Conservation (phyloP, 2,888 invertebrate genomes). For the Ceraclea dissimilis region DNA sequence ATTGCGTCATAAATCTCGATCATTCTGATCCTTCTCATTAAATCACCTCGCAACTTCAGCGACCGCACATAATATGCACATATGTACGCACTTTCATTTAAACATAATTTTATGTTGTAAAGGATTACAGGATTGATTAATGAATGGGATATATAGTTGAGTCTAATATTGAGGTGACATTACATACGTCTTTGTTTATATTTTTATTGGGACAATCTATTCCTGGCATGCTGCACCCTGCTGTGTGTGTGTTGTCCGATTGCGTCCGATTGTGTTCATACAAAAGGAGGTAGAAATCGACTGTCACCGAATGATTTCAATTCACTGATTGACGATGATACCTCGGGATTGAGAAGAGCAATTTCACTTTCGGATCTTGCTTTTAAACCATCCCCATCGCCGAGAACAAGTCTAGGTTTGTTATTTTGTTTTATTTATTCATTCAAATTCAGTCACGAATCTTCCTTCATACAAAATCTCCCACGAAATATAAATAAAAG, state of each 20-base stretch:
- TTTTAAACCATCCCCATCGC: slow-evolving; percentile 53
- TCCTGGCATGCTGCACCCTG: slow-evolving; percentile 25
- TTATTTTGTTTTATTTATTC: background rate
- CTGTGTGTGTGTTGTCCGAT: background rate
- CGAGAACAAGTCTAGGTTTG: slow-evolving; percentile 36
- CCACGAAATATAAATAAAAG: too few relatives aligned
- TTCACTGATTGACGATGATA: slow-evolving; percentile 33
- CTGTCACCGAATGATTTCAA: slow-evolving; percentile 23
- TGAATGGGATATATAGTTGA: background rate
- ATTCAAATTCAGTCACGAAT: too few relatives aligned
- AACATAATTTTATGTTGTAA: too few relatives aligned
- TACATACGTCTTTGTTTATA: background rate
- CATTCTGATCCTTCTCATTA: too few relatives aligned
- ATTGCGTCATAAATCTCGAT: too few relatives aligned
- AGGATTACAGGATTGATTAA: too few relatives aligned
- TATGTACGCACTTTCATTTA: too few relatives aligned
- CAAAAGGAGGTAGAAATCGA: slow-evolving; percentile 17
- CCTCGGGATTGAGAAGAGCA: slow-evolving; percentile 65
- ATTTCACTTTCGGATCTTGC: slow-evolving; percentile 75
- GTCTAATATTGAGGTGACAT: background rate
- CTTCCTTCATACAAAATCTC: background rate
- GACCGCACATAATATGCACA: too few relatives aligned
- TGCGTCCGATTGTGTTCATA: background rate
- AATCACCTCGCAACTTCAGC: too few relatives aligned
- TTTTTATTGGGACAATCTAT: background rate